Evolutionary conservation across 2,888 invertebrate genomes (phyloP).

Genomic region (Caprella mutica): DNA sequence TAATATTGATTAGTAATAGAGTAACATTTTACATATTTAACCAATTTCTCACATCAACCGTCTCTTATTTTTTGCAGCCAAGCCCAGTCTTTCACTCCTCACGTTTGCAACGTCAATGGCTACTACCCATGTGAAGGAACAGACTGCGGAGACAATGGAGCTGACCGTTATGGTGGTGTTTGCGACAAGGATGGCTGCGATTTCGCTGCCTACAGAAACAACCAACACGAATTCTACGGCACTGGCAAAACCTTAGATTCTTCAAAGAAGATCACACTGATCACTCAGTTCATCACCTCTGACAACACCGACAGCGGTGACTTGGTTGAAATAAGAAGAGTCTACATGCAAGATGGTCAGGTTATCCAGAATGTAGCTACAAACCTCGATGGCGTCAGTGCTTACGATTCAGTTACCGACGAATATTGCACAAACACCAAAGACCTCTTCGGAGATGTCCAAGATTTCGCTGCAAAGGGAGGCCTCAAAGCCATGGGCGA

Average conservation of each 20-base stretch:
- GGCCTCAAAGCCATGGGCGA: not conserved
- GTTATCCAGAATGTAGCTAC: slow-evolving; percentile 16
- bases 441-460: not conserved
- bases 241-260: slow-evolving; percentile 18
- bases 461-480: not conserved
- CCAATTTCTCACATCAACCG: not conserved
- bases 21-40: not conserved
- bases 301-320: slow-evolving; percentile 33
- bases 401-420: not conserved
- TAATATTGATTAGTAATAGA: no score
- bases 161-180: slow-evolving; percentile 27
- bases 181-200: slow-evolving; percentile 35
- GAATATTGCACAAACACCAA: not conserved
- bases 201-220: slow-evolving; percentile 27
- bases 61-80: not conserved
- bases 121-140: slow-evolving; percentile 23
- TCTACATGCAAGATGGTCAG: slow-evolving; percentile 25
- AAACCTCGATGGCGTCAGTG: not conserved
- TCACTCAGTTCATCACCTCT: slow-evolving; percentile 33
- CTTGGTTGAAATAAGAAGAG: slow-evolving; percentile 25
- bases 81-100: not conserved
- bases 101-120: not conserved
- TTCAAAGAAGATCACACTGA: slow-evolving; percentile 22
- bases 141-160: slow-evolving; percentile 33
- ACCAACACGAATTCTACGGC: slow-evolving; percentile 23